Percentiles rank a stretch among this genome's conserved stretches.
Evolutionary conservation across 2,797 vertebrate genomes (phyloP).

Genomic region (Synaphobranchus kaupii): DNA sequence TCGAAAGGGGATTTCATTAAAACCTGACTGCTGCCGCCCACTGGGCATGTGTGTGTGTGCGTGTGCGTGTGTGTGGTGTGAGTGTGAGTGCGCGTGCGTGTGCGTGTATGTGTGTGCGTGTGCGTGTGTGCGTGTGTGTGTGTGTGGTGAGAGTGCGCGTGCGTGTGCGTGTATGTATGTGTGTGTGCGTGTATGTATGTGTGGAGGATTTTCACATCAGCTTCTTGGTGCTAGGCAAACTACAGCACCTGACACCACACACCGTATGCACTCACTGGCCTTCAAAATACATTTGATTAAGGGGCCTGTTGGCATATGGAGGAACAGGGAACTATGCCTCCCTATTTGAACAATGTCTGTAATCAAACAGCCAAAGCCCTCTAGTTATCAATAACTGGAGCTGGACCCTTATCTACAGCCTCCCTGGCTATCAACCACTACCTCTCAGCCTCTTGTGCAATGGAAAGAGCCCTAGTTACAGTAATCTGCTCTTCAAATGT

Average conservation of each 20-base stretch:
- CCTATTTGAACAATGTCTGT: background rate
- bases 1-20: conserved; percentile 27
- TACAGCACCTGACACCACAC: background rate
- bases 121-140: too few relatives aligned
- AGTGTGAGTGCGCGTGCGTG: background rate
- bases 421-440: background rate
- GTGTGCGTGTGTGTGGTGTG: background rate
- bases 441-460: background rate
- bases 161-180: too few relatives aligned
- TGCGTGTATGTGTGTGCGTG: too few relatives aligned
- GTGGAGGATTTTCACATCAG: background rate
- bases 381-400: background rate
- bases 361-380: background rate
- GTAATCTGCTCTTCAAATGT: background rate
- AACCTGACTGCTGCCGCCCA: conserved; percentile 29
- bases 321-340: background rate
- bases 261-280: background rate
- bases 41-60: conserved; percentile 23
- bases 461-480: background rate
- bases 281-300: background rate
- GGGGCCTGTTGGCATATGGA: background rate
- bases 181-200: too few relatives aligned
- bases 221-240: background rate
- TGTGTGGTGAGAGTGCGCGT: too few relatives aligned
- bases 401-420: background rate